Base-by-base conservation (phyloP, 2,888 invertebrate genomes). In the Penaeus monodon region DNA sequence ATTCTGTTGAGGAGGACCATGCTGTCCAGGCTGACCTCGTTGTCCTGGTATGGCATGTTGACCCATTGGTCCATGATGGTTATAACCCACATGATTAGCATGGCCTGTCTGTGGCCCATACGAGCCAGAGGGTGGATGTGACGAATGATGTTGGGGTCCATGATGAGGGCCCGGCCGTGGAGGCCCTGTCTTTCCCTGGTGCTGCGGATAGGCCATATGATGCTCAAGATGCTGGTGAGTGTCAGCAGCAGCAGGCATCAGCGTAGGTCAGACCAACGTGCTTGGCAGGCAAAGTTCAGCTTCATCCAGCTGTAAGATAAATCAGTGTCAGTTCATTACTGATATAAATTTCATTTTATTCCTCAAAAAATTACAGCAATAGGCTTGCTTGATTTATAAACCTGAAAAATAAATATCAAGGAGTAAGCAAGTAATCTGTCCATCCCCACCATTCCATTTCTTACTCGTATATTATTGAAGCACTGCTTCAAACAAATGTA, bases 131-230 rank as follows among this genome's bases (percentile, higher is more conserved):
- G 82, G 73, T 57, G 73, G 73, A 63, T 70, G 77, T 49, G 84
- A 44, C 20, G 66, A 38, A 66, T 78, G 84, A 66, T 74, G 77
- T 64, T 70, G 84, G 24, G 78, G 78, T 29, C 78, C 73, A 70
- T 68, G 85, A 29, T 68, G 85, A 27, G 85, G 79, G n/a, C 70
- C 70, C 17, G 79, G 70, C 29, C 70, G 63, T 20, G 85, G 79
- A 27, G 85, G 85, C 29, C 84, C 84, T 33, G 68, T 65, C 78
- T 84, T 84, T 14, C 77, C 84, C 78, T 84, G 84, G 78, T 84
- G 85, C 49, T 78, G 85, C n/a, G 85, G 78, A 74, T 78, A 79
- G 85, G 85, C 85, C 85, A 85, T 85, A 64, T 65, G 85, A 73
- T 66, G 85, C 66, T 77, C 82, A 82, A 82, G 82, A 82, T 82